A percentile compares a stretch with the other conserved stretches of the same genome.
These are phyloP conservation scores for Drosophila hydei DNA, from an alignment of 1,140 invertebrate species.

Conservation along the genomic window DNA sequence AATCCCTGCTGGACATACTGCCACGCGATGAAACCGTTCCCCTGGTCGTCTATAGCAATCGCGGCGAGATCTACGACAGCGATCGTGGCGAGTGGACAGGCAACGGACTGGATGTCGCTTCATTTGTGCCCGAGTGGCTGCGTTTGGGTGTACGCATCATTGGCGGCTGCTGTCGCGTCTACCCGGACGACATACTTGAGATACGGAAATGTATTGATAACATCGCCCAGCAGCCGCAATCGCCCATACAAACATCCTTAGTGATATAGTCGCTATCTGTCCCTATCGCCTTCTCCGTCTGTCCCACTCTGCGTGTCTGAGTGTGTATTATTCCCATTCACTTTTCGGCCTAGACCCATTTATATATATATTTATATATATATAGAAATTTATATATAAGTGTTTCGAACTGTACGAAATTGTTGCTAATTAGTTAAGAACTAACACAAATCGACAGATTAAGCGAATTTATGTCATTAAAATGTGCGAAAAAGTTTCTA, in stretches of 20 bases:
- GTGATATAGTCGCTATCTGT: constrained; percentile 3
- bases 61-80: constrained; percentile 86
- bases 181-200: constrained; percentile 86
- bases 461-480: neutral
- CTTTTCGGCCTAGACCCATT: constrained; percentile 20
- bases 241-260: constrained; percentile 23
- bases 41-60: constrained; percentile 90
- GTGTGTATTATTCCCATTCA: neutral
- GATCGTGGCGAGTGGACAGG: constrained; percentile 86
- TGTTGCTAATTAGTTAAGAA: constrained; percentile 2
- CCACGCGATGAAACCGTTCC: constrained; percentile 67
- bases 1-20: constrained; percentile 77
- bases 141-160: constrained; percentile 88
- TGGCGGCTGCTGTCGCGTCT: constrained; percentile 92
- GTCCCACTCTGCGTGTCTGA: neutral
- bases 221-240: constrained; percentile 39
- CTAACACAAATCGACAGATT: neutral
- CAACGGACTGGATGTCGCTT: constrained; percentile 84
- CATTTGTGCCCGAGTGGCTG: constrained; percentile 88
- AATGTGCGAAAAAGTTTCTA: constrained; percentile 6
- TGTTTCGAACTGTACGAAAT: constrained; percentile 5
- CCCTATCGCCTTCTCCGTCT: too few species aligned
- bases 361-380: constrained; percentile 4
- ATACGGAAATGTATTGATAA: constrained; percentile 84
- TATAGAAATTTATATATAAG: constrained; percentile 10